Evolutionary conservation across 2,888 invertebrate species (phyloP).

Genomic region (Nymphalis polychloros): DNA sequence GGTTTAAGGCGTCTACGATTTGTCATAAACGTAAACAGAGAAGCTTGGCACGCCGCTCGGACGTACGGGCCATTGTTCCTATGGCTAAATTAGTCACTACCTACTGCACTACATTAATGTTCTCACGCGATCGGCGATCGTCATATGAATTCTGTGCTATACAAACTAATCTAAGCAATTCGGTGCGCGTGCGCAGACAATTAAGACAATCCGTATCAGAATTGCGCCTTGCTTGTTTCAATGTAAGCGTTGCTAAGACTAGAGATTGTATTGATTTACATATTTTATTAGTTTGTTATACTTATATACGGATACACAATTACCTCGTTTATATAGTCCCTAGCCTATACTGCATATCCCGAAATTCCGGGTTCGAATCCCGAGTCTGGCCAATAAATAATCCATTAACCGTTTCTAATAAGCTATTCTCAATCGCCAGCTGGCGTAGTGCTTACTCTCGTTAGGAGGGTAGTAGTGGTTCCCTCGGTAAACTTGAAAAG

Average conservation of each 20-base stretch:
- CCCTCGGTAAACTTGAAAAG: too few species aligned
- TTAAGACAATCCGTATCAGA: constrained; percentile 5
- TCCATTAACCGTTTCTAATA: too few species aligned
- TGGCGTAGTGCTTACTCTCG: too few species aligned
- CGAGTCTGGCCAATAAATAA: too few species aligned
- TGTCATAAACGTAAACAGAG: constrained; percentile 57
- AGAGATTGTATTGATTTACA: constrained; percentile 4
- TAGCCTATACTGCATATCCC: neutral
- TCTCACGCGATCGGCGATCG: constrained; percentile 23
- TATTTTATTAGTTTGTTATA: neutral
- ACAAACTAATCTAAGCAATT: constrained; percentile 24
- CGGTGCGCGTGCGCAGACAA: constrained; percentile 23
- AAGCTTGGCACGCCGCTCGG: constrained; percentile 54
- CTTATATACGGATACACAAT: neutral
- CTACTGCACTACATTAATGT: constrained; percentile 37
- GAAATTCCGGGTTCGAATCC: too few species aligned
- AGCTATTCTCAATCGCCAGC: too few species aligned
- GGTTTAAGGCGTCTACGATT: constrained; percentile 43
- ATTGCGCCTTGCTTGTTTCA: neutral
- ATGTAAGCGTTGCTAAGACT: neutral
- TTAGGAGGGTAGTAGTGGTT: too few species aligned
- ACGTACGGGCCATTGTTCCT: constrained; percentile 55
- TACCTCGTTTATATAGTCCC: too few species aligned
- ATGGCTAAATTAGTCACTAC: constrained; percentile 49
- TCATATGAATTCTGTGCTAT: constrained; percentile 29